These are phyloP conservation scores for Macquaria ambigua DNA, from an alignment of 2,113 vertebrate genomes.

Conservation along the genomic window DNA sequence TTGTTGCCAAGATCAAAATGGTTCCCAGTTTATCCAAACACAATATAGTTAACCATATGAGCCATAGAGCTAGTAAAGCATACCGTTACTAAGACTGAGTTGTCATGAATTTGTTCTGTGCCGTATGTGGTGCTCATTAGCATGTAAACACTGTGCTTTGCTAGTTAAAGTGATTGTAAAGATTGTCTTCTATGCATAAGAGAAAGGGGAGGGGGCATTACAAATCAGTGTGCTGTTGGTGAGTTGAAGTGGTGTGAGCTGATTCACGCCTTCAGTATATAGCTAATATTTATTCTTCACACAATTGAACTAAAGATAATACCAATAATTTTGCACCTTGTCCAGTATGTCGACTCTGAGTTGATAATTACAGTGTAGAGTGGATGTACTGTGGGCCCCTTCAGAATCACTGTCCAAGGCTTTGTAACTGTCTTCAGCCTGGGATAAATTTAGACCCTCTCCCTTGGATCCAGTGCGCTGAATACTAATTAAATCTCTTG, in stretches of 20 bases:
- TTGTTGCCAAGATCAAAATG: constrained; percentile 29
- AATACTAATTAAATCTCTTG: constrained; percentile 29
- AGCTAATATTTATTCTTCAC: constrained; percentile 57
- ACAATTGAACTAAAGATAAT: constrained; percentile 40
- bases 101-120: constrained; percentile 51
- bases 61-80: constrained; percentile 9
- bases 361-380: constrained; percentile 46
- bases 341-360: constrained; percentile 26
- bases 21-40: constrained; percentile 17
- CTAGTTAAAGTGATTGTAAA: constrained; percentile 41
- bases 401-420: constrained; percentile 43
- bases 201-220: constrained; percentile 50
- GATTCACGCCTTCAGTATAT: constrained; percentile 64
- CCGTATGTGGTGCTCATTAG: constrained; percentile 1
- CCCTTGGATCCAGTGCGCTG: not conserved
- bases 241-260: constrained; percentile 63
- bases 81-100: not conserved
- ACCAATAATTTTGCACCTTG: constrained; percentile 28
- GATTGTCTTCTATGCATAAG: constrained; percentile 79
- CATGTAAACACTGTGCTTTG: constrained; percentile 70
- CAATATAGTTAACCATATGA: constrained; percentile 9
- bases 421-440: constrained; percentile 14
- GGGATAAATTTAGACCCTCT: constrained; percentile 29
- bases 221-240: constrained; percentile 83
- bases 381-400: constrained; percentile 34